Conservation (phyloP, 2,888 invertebrate species). For the Aquatica leii region DNA sequence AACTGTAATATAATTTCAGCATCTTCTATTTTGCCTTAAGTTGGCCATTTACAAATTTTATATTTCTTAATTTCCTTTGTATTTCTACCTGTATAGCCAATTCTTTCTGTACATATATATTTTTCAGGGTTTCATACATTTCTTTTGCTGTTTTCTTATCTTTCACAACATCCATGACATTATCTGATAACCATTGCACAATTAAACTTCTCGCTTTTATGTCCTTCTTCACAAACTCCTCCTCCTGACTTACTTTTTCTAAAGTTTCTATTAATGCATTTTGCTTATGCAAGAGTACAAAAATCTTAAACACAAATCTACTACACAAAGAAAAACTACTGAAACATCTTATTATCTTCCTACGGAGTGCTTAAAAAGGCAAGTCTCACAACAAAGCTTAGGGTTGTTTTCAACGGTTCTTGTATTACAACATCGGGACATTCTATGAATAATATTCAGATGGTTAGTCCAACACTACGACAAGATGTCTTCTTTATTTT, state of each 20-base stretch:
- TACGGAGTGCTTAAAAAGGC: not conserved
- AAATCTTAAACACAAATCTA: no score
- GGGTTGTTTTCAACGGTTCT: not conserved
- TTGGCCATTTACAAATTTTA: not conserved
- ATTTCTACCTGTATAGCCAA: not conserved
- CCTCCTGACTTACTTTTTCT: not conserved
- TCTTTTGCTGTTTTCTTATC: not conserved
- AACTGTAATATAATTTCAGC: not conserved
- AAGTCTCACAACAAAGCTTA: not conserved
- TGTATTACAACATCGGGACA: not conserved
- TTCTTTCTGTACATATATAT: not conserved
- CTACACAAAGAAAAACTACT: no score
- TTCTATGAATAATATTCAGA: not conserved
- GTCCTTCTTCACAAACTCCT: not conserved
- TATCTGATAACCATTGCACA: constrained; percentile 6
- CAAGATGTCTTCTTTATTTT: constrained; percentile 4
- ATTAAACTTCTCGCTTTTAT: not conserved
- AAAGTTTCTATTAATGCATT: constrained; percentile 1
- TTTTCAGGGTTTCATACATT: not conserved
- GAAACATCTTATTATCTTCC: no score
- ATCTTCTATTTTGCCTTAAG: constrained; percentile 5
- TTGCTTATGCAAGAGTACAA: no score
- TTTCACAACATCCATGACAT: not conserved
- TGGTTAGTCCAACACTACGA: constrained; percentile 3
- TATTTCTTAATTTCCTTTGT: constrained; percentile 3